Evolutionary conservation across 2,113 vertebrate genomes (phyloP).

Genomic region (Naja naja): DNA sequence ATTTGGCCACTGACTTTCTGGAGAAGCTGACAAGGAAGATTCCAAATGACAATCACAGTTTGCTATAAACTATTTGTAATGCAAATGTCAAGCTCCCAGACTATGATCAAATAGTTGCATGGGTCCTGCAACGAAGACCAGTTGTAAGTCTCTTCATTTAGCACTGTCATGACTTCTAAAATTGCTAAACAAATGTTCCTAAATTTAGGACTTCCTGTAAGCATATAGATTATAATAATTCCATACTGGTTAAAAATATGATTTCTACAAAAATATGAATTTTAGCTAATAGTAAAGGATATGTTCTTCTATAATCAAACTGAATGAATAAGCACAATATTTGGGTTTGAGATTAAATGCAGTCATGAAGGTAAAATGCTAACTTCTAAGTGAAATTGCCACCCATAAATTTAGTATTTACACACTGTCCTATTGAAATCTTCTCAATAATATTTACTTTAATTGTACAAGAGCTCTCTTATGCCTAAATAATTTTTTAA

Average conservation of each 20-base stretch:
- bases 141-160: no score
- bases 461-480: not conserved
- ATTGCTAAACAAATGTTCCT: no score
- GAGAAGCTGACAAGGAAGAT: no score
- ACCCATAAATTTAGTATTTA: not conserved
- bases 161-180: no score
- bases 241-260: not conserved
- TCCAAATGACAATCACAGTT: no score
- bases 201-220: not conserved
- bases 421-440: slow-evolving; percentile 1
- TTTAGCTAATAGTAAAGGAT: not conserved
- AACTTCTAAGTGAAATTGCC: not conserved
- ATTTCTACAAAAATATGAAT: not conserved
- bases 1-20: no score
- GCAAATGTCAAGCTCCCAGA: no score
- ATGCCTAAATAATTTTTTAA: not conserved
- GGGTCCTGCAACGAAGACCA: no score
- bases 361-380: not conserved
- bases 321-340: not conserved
- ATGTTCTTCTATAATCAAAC: not conserved
- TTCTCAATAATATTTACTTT: not conserved
- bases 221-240: not conserved
- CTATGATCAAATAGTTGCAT: no score
- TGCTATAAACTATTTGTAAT: no score
- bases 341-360: not conserved